Percentiles rank a stretch among this genome's conserved stretches.
phyloP scores from a whole-genome alignment of 2,113 vertebrate genomes.

The Notiomystis cincta region DNA sequence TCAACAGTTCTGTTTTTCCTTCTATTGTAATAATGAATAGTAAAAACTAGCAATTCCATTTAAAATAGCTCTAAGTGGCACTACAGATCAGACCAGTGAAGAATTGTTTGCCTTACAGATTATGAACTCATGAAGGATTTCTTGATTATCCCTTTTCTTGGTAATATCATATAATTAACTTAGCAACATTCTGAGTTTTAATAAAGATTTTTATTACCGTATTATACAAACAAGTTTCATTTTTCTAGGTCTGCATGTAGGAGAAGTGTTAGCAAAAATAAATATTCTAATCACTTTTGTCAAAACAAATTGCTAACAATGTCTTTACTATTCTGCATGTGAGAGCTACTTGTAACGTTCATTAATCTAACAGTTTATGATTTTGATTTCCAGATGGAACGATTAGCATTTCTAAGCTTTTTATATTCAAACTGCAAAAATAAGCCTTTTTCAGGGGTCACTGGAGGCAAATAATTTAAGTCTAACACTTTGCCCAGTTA shows the following conservation, averaged over 20 bases:
- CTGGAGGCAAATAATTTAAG: constrained; percentile 46
- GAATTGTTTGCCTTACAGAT: constrained; percentile 33
- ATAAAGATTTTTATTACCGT: constrained; percentile 49
- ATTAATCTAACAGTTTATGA: constrained; percentile 66
- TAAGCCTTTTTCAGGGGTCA: constrained; percentile 65
- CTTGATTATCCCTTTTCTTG: constrained; percentile 39
- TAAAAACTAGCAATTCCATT: constrained; percentile 4
- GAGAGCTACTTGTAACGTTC: constrained; percentile 50
- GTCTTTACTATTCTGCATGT: constrained; percentile 53
- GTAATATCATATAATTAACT: constrained; percentile 49
- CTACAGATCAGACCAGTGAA: neutral
- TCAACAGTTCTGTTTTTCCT: neutral
- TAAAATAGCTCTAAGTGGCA: constrained; percentile 21
- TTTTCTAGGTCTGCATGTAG: neutral
- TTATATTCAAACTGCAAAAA: constrained; percentile 49
- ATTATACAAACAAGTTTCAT: constrained; percentile 47
- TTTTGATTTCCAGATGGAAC: constrained; percentile 70
- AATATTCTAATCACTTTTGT: constrained; percentile 67
- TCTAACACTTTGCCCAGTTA: constrained; percentile 33
- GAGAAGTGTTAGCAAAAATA: constrained; percentile 61
- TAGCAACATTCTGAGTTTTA: constrained; percentile 41
- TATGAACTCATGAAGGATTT: constrained; percentile 25
- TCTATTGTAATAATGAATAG: neutral
- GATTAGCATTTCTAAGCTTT: constrained; percentile 67
- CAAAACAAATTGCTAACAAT: constrained; percentile 64